These are phyloP conservation scores for Thyatira batis DNA, from an alignment of 2,888 invertebrate genomes.

Conservation along the genomic window DNA sequence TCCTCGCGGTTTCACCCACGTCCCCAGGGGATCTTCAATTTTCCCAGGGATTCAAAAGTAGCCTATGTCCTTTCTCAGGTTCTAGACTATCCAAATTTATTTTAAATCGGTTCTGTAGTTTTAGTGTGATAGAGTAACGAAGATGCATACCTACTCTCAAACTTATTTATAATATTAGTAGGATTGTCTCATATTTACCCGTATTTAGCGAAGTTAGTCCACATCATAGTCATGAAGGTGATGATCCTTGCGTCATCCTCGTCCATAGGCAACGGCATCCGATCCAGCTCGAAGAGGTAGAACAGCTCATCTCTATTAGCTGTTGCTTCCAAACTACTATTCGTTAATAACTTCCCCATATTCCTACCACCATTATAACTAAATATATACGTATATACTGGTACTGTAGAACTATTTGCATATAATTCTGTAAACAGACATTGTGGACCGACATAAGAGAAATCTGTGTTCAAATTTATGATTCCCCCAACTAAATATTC, in stretches of 20 bases:
- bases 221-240: conserved; percentile 75
- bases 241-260: conserved; percentile 72
- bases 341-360: conserved; percentile 64
- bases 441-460: conserved; percentile 68
- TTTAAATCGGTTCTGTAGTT: too few species aligned
- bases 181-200: conserved; percentile 59
- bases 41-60: too few species aligned
- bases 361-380: conserved; percentile 70
- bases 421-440: conserved; percentile 63
- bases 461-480: conserved; percentile 71
- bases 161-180: too few species aligned
- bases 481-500: conserved; percentile 65
- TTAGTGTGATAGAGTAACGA: too few species aligned
- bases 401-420: conserved; percentile 48
- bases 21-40: too few species aligned
- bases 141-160: too few species aligned
- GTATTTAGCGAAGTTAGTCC: conserved; percentile 75
- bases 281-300: conserved; percentile 69
- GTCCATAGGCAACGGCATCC: conserved; percentile 63
- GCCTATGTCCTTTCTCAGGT: too few species aligned
- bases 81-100: too few species aligned
- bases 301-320: conserved; percentile 66
- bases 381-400: conserved; percentile 64
- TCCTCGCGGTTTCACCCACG: too few species aligned
- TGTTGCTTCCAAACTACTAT: conserved; percentile 64